Evolutionary conservation across 1,140 invertebrate species (phyloP).

Genomic region (Centruroides vittatus): DNA sequence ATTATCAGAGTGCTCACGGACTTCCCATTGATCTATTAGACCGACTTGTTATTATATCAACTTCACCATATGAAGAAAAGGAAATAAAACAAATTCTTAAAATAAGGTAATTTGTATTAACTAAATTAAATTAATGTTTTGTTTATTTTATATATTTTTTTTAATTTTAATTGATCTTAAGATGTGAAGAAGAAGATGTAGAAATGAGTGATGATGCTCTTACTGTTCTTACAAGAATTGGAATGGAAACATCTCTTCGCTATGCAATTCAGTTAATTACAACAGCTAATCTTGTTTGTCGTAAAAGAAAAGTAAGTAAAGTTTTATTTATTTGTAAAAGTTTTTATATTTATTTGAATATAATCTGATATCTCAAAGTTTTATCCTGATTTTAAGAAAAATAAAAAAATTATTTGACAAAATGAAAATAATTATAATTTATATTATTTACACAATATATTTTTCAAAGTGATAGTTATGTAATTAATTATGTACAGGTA

Average conservation of each 20-base stretch:
- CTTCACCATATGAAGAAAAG: constrained; percentile 69
- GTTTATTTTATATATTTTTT: background rate
- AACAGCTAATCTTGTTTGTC: constrained; percentile 75
- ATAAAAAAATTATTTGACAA: background rate
- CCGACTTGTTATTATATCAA: constrained; percentile 87
- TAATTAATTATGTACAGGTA: too few species aligned
- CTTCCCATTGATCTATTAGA: constrained; percentile 94
- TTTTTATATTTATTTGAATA: too few species aligned
- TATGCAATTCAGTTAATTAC: constrained; percentile 99
- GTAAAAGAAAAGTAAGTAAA: constrained; percentile 52
- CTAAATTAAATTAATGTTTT: background rate
- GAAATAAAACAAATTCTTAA: constrained; percentile 86
- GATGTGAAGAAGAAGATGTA: constrained; percentile 94
- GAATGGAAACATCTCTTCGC: constrained; percentile 77
- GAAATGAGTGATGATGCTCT: constrained; percentile 86
- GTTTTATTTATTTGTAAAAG: background rate
- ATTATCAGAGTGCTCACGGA: constrained; percentile 86
- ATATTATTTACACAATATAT: too few species aligned
- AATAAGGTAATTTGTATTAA: constrained; percentile 45
- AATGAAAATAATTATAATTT: background rate
- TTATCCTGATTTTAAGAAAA: background rate
- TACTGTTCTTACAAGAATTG: constrained; percentile 78
- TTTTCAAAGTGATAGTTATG: too few species aligned
- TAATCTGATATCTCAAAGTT: too few species aligned
- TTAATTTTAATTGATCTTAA: constrained; percentile 15